Conservation (phyloP, 2,888 invertebrate species). For the Myathropa florea region DNA sequence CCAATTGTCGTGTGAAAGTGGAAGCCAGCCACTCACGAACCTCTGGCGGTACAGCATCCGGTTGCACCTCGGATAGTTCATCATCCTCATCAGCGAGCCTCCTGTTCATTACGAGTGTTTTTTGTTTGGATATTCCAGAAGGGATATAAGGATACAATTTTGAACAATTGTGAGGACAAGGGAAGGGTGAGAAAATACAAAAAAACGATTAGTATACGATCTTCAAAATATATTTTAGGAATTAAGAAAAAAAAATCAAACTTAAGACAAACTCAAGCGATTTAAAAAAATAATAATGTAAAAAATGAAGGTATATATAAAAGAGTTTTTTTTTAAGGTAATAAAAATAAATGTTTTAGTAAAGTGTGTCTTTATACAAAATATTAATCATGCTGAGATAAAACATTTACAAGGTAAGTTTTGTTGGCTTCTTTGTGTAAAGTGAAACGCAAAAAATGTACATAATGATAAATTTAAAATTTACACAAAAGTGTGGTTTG, state of each 20-base stretch:
- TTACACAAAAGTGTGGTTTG: constrained; percentile 15
- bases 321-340: constrained; percentile 5
- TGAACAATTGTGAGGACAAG: constrained; percentile 24
- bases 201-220: constrained; percentile 62
- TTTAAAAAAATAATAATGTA: constrained; percentile 10
- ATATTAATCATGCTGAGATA: constrained; percentile 52
- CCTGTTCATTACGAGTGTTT: constrained; percentile 81
- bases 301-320: not conserved
- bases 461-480: not conserved
- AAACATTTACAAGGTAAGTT: constrained; percentile 52
- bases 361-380: constrained; percentile 21
- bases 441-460: not conserved
- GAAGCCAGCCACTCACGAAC: constrained; percentile 98
- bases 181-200: constrained; percentile 55
- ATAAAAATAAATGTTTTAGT: constrained; percentile 15
- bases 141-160: constrained; percentile 48
- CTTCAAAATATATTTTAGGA: constrained; percentile 21
- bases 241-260: constrained; percentile 21
- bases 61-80: constrained; percentile 96
- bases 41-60: constrained; percentile 97
- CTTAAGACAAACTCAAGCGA: constrained; percentile 51
- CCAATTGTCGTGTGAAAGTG: constrained; percentile 95
- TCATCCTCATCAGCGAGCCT: constrained; percentile 95
- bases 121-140: constrained; percentile 7
- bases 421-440: constrained; percentile 36